Percentiles rank a stretch among this genome's conserved stretches.
Conservation (phyloP, 2,888 invertebrate species). For the Drosophila conformis region DNA sequence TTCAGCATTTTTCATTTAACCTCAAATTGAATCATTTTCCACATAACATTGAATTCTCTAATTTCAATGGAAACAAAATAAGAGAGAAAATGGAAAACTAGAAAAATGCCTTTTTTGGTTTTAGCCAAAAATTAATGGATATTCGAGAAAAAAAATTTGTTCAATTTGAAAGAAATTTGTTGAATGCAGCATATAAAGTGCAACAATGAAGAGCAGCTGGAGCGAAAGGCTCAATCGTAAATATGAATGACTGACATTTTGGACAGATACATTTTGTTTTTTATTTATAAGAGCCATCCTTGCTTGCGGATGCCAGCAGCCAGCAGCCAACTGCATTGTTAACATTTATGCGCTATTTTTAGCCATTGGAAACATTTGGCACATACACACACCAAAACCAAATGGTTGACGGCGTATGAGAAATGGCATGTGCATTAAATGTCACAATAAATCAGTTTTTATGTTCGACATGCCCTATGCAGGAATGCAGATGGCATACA, state of each 20-base stretch:
- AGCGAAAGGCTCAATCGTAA: slow-evolving; percentile 12
- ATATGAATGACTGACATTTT: slow-evolving; percentile 42
- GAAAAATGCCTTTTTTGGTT: background rate
- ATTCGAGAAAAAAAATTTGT: rapidly evolving
- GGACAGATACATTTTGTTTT: background rate
- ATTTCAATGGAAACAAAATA: background rate
- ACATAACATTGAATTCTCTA: too few species aligned
- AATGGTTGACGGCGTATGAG: background rate
- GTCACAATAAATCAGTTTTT: slow-evolving; percentile 55
- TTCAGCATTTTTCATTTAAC: background rate
- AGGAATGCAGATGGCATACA: slow-evolving; percentile 34
- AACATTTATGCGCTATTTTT: slow-evolving; percentile 25
- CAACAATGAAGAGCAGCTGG: background rate
- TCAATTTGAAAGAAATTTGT: background rate
- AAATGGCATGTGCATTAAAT: slow-evolving; percentile 31
- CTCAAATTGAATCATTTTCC: background rate
- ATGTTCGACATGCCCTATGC: slow-evolving; percentile 22
- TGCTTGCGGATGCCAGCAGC: background rate
- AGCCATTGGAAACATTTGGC: slow-evolving; percentile 26
- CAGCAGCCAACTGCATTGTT: slow-evolving; percentile 25
- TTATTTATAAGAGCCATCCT: background rate
- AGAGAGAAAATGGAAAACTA: too few species aligned
- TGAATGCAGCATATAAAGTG: background rate
- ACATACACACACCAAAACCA: background rate
- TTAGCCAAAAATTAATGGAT: background rate